Percentiles rank a stretch among this genome's conserved stretches.
phyloP scores from a whole-genome alignment of 2,888 invertebrate genomes.

The Drosophila aldrichi region DNA sequence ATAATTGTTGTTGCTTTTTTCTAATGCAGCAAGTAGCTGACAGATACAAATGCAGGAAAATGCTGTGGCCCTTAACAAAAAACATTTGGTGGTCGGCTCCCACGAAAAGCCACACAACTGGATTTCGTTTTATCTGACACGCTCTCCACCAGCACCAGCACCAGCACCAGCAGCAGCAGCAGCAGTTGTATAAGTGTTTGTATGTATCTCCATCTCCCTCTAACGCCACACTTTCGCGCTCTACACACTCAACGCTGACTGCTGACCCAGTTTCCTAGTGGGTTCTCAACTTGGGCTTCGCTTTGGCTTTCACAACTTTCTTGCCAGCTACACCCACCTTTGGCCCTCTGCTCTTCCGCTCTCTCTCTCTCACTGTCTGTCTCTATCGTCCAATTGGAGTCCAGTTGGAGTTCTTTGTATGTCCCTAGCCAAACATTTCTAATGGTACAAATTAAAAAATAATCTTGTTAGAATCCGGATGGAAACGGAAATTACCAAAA shows the following conservation, averaged over 20 bases:
- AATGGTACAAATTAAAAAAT: slow-evolving; percentile 59
- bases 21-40: slow-evolving; percentile 31
- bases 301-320: slow-evolving; percentile 56
- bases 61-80: slow-evolving; percentile 13
- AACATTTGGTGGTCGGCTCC: slow-evolving; percentile 34
- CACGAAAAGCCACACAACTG: slow-evolving; percentile 63
- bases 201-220: slow-evolving; percentile 22
- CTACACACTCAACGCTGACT: slow-evolving; percentile 42
- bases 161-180: background rate
- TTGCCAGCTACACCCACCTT: slow-evolving; percentile 35
- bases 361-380: background rate
- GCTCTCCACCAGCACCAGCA: slow-evolving; percentile 26
- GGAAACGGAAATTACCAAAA: slow-evolving; percentile 64
- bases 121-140: slow-evolving; percentile 56
- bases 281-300: slow-evolving; percentile 32
- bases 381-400: background rate
- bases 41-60: slow-evolving; percentile 35
- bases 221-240: slow-evolving; percentile 50
- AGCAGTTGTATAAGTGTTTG: slow-evolving; percentile 1
- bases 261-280: slow-evolving; percentile 71
- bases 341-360: slow-evolving; percentile 9
- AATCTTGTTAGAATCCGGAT: slow-evolving; percentile 65
- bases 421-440: slow-evolving; percentile 6
- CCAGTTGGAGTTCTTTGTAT: slow-evolving; percentile 24
- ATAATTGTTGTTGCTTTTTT: slow-evolving; percentile 39